Conservation (phyloP, 1,140 invertebrate species). For the Zaprionus ornatus region DNA sequence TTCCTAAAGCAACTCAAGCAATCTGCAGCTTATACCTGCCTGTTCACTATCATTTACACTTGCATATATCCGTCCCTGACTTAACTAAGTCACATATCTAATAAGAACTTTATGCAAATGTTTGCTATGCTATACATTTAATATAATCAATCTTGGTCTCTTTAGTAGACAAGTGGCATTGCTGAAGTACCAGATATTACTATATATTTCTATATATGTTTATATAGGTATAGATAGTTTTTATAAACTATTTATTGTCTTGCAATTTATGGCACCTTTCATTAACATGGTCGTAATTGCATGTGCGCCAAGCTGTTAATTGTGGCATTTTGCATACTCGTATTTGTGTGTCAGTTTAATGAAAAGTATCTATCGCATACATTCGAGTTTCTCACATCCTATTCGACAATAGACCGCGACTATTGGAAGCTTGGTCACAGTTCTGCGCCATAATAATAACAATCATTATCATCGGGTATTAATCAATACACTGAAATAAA, state of each 20-base stretch:
- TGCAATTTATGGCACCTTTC: slow-evolving; percentile 6
- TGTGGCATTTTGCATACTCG: slow-evolving; percentile 7
- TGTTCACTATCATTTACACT: not conserved
- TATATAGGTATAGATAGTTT: not conserved
- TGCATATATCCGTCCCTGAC: not conserved
- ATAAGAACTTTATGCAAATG: not conserved
- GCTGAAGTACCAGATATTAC: not conserved
- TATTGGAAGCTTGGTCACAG: not conserved
- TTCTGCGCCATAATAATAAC: slow-evolving; percentile 58
- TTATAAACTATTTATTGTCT: slow-evolving; percentile 7
- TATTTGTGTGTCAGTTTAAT: slow-evolving; percentile 9
- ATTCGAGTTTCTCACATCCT: not conserved
- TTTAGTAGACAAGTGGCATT: slow-evolving; percentile 1
- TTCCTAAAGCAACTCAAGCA: no score
- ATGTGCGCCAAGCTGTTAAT: slow-evolving; percentile 4
- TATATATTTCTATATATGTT: not conserved
- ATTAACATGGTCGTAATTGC: slow-evolving; percentile 4
- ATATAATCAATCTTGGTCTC: not conserved
- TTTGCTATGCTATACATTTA: not conserved
- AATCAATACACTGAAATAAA: slow-evolving; percentile 47
- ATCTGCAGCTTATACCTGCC: not conserved
- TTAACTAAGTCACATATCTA: not conserved
- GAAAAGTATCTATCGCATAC: slow-evolving; percentile 3
- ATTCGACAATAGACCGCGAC: not conserved
- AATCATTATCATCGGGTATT: slow-evolving; percentile 68